These are phyloP conservation scores for Xestia xanthographa DNA, from an alignment of 2,888 invertebrate species.

Conservation along the genomic window DNA sequence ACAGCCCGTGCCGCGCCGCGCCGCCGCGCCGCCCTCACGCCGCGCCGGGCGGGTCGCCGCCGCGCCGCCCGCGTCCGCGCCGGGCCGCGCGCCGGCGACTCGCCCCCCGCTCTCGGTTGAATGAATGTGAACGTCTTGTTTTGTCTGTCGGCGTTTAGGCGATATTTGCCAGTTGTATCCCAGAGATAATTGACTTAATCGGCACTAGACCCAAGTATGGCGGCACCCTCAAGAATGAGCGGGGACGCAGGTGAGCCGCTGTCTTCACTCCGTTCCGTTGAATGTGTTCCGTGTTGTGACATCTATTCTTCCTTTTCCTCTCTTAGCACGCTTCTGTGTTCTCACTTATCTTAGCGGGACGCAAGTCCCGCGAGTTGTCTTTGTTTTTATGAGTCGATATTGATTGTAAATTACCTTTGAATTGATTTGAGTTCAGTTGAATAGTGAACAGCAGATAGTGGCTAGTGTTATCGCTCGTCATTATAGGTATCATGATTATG, in stretches of 20 bases:
- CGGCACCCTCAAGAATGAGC: constrained; percentile 99
- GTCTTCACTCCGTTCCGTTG: constrained; percentile 91
- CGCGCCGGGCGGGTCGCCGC: constrained; percentile 68
- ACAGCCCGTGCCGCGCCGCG: constrained; percentile 88
- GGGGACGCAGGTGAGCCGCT: constrained; percentile 99
- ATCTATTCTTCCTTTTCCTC: constrained; percentile 90
- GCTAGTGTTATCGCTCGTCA: constrained; percentile 90
- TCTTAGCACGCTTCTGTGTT: constrained; percentile 92
- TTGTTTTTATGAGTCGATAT: constrained; percentile 89
- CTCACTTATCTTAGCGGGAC: constrained; percentile 90
- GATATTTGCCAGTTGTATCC: constrained; percentile 99
- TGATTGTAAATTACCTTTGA: constrained; percentile 89
- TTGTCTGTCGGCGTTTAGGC: constrained; percentile 95
- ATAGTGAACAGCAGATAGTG: constrained; percentile 90
- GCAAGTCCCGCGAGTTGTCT: constrained; percentile 89
- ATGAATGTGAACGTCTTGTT: constrained; percentile 91
- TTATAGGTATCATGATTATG: constrained; percentile 89
- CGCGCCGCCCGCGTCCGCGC: constrained; percentile 64
- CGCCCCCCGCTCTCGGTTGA: constrained; percentile 78
- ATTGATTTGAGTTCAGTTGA: constrained; percentile 88
- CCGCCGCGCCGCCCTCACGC: constrained; percentile 68
- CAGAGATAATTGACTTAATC: constrained; percentile 99
- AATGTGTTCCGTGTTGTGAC: constrained; percentile 91
- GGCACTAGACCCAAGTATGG: constrained; percentile 99
- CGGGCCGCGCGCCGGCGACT: constrained; percentile 68